Conservation (phyloP, 2,888 invertebrate species). For the Eucriotettix oculatus region DNA sequence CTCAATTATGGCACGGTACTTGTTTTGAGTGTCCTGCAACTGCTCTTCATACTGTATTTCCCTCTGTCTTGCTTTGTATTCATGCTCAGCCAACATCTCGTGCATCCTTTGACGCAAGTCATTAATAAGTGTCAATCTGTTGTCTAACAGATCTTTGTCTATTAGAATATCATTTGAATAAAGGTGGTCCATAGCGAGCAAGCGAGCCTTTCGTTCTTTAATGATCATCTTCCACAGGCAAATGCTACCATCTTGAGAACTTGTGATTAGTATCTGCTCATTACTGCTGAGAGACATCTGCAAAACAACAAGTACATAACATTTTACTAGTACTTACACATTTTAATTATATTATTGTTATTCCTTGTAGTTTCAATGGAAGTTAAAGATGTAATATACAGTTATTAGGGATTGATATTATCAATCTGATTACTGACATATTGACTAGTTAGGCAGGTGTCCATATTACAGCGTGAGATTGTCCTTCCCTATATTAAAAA, state of each 20-base stretch:
- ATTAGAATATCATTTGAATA: constrained; percentile 72
- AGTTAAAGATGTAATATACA: too few species aligned
- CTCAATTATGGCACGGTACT: constrained; percentile 34
- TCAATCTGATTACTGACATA: too few species aligned
- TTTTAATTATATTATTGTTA: too few species aligned
- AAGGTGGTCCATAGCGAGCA: constrained; percentile 24
- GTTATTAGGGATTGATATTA: too few species aligned
- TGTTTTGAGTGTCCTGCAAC: constrained; percentile 63
- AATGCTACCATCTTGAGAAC: constrained; percentile 60
- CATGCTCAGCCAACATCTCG: constrained; percentile 75
- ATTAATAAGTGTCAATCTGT: constrained; percentile 52
- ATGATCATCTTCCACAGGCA: constrained; percentile 73
- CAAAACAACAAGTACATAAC: background rate
- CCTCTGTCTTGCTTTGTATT: constrained; percentile 63
- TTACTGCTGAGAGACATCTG: constrained; percentile 57
- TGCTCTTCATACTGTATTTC: constrained; percentile 54
- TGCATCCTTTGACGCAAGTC: constrained; percentile 56
- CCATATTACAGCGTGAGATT: too few species aligned
- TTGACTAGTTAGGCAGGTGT: too few species aligned
- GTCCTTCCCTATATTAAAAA: too few species aligned
- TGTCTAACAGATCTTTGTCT: constrained; percentile 56
- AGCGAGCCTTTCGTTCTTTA: constrained; percentile 47
- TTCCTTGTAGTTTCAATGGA: too few species aligned
- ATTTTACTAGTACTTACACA: too few species aligned
- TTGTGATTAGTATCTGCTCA: constrained; percentile 58